A percentile compares a stretch with the other conserved stretches of the same genome.
Evolutionary conservation across 2,113 vertebrate species (phyloP).

Genomic region (Gadus chalcogrammus): DNA sequence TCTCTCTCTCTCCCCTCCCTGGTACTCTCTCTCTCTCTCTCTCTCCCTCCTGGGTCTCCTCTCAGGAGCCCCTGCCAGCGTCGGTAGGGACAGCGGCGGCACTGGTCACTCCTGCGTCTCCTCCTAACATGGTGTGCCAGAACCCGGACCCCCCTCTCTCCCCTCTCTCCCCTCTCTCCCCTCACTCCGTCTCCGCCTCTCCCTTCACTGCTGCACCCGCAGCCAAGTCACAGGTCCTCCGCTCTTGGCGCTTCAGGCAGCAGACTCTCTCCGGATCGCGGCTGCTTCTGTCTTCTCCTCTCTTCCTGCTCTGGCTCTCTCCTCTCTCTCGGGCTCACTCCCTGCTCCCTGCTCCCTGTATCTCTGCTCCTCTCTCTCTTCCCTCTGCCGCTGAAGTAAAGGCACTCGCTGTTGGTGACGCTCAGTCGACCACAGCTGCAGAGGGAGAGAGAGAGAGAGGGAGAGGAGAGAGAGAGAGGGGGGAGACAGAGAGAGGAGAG

Average conservation of each 20-base stretch:
- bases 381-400: slow-evolving; percentile 60
- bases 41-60: neutral
- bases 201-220: neutral
- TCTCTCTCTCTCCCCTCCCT: neutral
- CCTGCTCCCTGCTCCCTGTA: neutral
- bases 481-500: neutral
- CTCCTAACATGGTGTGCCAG: slow-evolving; percentile 37
- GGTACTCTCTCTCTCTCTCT: neutral
- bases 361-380: slow-evolving; percentile 28
- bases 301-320: slow-evolving; percentile 28
- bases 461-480: neutral
- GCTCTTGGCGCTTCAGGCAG: neutral
- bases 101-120: slow-evolving; percentile 22
- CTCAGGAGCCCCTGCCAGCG: neutral
- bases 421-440: slow-evolving; percentile 67
- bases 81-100: neutral
- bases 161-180: slow-evolving; percentile 23
- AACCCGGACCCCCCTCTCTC: slow-evolving; percentile 16
- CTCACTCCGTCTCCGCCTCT: neutral
- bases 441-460: slow-evolving; percentile 53
- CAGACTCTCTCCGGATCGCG: slow-evolving; percentile 3
- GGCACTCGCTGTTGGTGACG: slow-evolving; percentile 67
- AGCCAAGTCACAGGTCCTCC: slow-evolving; percentile 1
- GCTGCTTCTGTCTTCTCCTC: slow-evolving; percentile 21
- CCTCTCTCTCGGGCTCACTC: slow-evolving; percentile 37